Base-by-base conservation (phyloP, 2,888 invertebrate species). In the Dryomyza anilis region DNA sequence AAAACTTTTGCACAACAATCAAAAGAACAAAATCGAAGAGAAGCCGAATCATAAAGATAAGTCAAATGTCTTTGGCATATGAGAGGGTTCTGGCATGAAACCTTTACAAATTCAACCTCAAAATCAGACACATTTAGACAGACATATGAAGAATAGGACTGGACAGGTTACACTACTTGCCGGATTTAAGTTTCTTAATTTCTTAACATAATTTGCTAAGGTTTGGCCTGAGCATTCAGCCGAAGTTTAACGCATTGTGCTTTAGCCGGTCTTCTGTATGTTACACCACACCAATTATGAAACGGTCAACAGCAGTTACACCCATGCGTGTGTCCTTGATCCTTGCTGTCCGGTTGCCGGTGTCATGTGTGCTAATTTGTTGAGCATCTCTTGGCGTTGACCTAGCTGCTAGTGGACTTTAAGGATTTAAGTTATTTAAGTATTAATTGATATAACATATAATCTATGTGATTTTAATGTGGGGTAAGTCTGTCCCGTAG, bases 1-100 rank as follows among this genome's bases (percentile, higher is more conserved):
- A n/a, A 21, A 52, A 52, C 23, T 25, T 29, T 27, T 16, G 19
- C 5, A 16, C 16, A 43, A 43, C 16, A 43, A 43, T 6, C n/a
- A n/a, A 3, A 12, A 27, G n/a, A 16, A 52, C 23, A 16, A 46
- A 46, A 19, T 27, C 12, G 0, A n/a, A 52, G 25, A 27, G n/a
- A n/a, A 27, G 8, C 25, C 23, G 5, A 7, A 39, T 64, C 56
- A 53, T 65, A 56, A 61, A 60, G 60, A 65, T 65, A 65, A 65
- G 65, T 65, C 48, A 55, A 65, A 61, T 65, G 65, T 61, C 65
- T 61, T 65, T 65, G 60, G 50, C 65, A 50, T n/a, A 6, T 16
- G 16, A 1, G 16, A 2, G 39, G 8, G 10, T 4, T 14, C 25
- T 25, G 14, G n/a, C n/a, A 48, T 48, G 48, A 55, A 30, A 30